These are phyloP conservation scores for Oscheius sp. DNA, from an alignment of 2,888 invertebrate species.

Conservation along the genomic window DNA sequence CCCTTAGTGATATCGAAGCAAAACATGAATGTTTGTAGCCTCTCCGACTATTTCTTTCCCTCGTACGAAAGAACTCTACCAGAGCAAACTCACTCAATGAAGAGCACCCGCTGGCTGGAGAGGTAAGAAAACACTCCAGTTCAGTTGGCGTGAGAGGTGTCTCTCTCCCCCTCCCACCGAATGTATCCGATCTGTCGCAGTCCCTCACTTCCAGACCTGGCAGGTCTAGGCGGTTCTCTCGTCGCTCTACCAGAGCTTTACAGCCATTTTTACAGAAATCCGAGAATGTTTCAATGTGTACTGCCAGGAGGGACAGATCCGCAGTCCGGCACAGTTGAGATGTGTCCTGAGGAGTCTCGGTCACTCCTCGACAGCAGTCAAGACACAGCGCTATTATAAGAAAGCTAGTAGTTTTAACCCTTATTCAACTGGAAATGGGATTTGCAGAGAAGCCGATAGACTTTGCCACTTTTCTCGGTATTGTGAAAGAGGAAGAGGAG, in stretches of 20 bases:
- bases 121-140: slow-evolving; percentile 30
- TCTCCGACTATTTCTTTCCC: not conserved
- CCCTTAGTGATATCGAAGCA: too few species aligned
- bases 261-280: slow-evolving; percentile 41
- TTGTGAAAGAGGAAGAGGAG: slow-evolving; percentile 52
- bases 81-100: not conserved
- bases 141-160: too few species aligned
- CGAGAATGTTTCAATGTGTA: slow-evolving; percentile 60
- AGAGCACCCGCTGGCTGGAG: slow-evolving; percentile 12
- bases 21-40: not conserved
- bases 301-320: slow-evolving; percentile 42
- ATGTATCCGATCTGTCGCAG: slow-evolving; percentile 31
- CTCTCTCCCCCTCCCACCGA: too few species aligned
- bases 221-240: slow-evolving; percentile 18
- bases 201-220: slow-evolving; percentile 10
- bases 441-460: slow-evolving; percentile 51
- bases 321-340: slow-evolving; percentile 48
- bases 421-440: not conserved
- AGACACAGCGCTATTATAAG: slow-evolving; percentile 48
- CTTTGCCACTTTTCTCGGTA: slow-evolving; percentile 51
- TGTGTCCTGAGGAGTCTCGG: slow-evolving; percentile 55
- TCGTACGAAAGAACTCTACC: not conserved
- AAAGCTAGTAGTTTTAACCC: slow-evolving; percentile 30
- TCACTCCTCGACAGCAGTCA: slow-evolving; percentile 50
- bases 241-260: not conserved